Evolutionary conservation across 2,888 invertebrate genomes (phyloP), one percentile per base, ranked within the genome.

Genomic region (Periphyllus acericola): DNA sequence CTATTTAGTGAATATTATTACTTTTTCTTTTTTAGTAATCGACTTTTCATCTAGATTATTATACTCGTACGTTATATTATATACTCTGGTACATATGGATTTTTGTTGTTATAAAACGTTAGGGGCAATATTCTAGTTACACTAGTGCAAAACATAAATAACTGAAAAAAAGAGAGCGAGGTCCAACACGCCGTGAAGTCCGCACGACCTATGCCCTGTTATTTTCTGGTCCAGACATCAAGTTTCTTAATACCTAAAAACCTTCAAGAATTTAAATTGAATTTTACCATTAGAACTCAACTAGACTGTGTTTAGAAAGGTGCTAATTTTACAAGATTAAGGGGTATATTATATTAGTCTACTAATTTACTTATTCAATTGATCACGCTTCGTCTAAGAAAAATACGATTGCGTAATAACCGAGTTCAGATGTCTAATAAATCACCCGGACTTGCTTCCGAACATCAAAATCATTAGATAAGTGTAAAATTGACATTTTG

Each of bases 401-500:
- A 81, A 29, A 29, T 19, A 34, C 34, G 25, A 78, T 87, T 81
- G 40, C 29, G 66, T 36, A 81, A 81, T 34, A 29, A 85, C 52
- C 52, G 52, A 85, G 52, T 79, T 78, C 66, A 71, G 17, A 6
- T 25, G 21, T 68, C 55, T 72, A 74, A 81, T 81, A 87, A 80
- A 87, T 87, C 87, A 81, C 80, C 21, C 34, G 32, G 29, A 32
- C 36, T 80, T 40, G 68, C 81, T 81, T 87, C 81, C 66, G 55
- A 74, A 66, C 60, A 29, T 72, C 21, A 66, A 21, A 76, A 78
- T 66, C 74, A 21, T 87, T 66, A 75, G 40, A 74, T 46, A 81
- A 87, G 81, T 74, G 46, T 74, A 87, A 87, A 80, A 87, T 87
- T 87, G 87, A 87, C 87, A 87, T 87, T 87, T 87, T 66, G 46